These are phyloP conservation scores for Nannospalax galili DNA, from an alignment of 2,113 vertebrate species.

Conservation along the genomic window DNA sequence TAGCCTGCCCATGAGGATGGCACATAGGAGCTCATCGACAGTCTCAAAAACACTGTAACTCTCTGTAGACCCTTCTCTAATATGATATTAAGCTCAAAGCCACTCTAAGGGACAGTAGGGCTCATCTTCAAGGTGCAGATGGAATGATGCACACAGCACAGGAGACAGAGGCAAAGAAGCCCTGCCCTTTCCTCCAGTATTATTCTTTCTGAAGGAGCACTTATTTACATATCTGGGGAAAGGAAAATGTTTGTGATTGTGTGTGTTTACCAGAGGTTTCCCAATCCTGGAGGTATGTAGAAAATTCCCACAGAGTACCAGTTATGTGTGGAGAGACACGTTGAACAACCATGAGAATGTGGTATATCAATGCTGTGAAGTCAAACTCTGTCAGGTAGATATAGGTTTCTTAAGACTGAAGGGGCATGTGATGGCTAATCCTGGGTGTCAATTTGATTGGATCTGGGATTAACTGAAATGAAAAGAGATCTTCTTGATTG, in stretches of 20 bases:
- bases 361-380: not conserved
- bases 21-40: not conserved
- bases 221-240: not conserved
- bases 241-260: not conserved
- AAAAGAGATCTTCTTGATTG: no score
- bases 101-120: not conserved
- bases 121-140: not conserved
- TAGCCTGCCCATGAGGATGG: not conserved
- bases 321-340: not conserved
- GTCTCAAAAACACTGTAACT: rapidly evolving
- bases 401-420: not conserved
- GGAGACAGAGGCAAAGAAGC: not conserved
- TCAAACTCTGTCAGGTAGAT: not conserved
- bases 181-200: not conserved
- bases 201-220: not conserved
- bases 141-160: not conserved
- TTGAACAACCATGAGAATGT: not conserved
- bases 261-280: not conserved
- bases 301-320: not conserved
- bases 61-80: not conserved
- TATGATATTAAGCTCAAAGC: not conserved
- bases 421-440: no score
- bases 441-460: no score
- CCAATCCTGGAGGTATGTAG: not conserved
- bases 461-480: no score